Percentiles rank a stretch among this genome's conserved stretches.
phyloP scores from a whole-genome alignment of 2,888 invertebrate species.

The Rhodophaea formosa region DNA sequence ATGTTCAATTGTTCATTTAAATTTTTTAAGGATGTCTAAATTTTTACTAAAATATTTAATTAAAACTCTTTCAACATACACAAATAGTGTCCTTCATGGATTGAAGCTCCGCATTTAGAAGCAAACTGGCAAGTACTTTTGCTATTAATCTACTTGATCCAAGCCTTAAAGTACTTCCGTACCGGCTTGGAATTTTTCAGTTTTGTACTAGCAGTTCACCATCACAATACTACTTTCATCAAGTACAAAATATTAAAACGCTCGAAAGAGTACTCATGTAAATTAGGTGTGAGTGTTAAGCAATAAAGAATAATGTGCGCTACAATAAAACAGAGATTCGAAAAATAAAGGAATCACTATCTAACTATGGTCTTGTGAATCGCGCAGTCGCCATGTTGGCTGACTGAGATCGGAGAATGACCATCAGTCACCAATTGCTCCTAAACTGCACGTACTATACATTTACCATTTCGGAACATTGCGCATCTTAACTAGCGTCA shows the following conservation, averaged over 20 bases:
- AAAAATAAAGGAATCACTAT: neutral
- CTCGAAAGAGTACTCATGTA: neutral
- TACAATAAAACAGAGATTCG: neutral
- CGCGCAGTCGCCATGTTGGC: too few species aligned
- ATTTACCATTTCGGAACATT: neutral
- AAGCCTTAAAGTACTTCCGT: too few species aligned
- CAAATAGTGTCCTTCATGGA: neutral
- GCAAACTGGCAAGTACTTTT: neutral
- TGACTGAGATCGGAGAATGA: too few species aligned
- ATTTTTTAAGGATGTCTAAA: too few species aligned
- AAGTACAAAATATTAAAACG: neutral
- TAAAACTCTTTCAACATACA: neutral
- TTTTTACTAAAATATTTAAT: neutral
- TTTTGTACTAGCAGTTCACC: neutral
- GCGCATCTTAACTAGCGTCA: neutral
- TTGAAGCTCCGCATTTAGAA: neutral
- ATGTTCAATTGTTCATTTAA: neutral
- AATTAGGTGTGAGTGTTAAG: neutral
- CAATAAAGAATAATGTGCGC: neutral
- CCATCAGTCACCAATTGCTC: neutral
- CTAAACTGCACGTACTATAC: neutral
- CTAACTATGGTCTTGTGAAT: neutral
- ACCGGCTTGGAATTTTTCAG: too few species aligned
- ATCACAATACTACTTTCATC: neutral
- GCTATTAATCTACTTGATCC: neutral